Conservation (phyloP, 2,113 vertebrate genomes). For the Euleptes europaea region DNA sequence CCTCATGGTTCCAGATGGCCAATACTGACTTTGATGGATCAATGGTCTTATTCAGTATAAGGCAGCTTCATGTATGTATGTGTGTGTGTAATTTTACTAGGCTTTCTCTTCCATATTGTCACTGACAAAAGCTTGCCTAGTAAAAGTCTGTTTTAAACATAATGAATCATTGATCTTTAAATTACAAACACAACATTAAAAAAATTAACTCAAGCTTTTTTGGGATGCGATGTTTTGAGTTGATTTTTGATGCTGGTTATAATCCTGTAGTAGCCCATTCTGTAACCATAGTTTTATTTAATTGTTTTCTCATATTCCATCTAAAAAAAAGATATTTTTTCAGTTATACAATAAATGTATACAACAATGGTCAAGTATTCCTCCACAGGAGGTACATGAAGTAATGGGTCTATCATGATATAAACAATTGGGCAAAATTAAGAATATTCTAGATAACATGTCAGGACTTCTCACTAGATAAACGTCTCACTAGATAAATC, state of each 20-base stretch:
- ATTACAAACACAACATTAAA: too few species aligned
- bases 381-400: neutral
- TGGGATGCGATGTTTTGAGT: neutral
- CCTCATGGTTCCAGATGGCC: too few species aligned
- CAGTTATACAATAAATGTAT: neutral
- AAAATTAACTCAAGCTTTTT: too few species aligned
- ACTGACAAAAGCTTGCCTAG: neutral
- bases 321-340: neutral
- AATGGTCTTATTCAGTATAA: too few species aligned
- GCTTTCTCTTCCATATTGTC: neutral
- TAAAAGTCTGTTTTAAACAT: too few species aligned
- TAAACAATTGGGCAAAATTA: neutral
- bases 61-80: too few species aligned
- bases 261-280: neutral
- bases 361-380: neutral
- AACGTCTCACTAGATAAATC: neutral
- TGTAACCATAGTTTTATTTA: neutral
- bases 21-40: too few species aligned
- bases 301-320: neutral
- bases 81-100: neutral
- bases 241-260: neutral
- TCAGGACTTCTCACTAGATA: constrained; percentile 32
- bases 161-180: too few species aligned
- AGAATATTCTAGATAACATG: neutral
- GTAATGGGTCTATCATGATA: neutral